Evolutionary conservation across 2,113 vertebrate genomes (phyloP), one percentile per base, ranked within the genome.

Genomic region (Campylomormyrus tamandua): DNA sequence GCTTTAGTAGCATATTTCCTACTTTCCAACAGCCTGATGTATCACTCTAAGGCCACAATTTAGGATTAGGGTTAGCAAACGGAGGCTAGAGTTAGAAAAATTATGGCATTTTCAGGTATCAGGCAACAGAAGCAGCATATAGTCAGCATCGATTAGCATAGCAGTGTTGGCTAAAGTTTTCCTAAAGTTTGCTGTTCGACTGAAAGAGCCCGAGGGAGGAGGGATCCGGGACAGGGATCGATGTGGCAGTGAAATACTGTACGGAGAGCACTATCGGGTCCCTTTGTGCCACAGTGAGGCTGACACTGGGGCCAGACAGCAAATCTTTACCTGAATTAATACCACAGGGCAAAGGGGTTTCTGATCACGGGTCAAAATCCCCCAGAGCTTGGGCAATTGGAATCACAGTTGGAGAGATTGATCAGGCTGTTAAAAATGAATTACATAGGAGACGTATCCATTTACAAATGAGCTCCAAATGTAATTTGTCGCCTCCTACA

Each of bases 251-350:
- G 88, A 90, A 93, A 92, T 91, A 92, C 92, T 91, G 90, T 91
- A 90, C 89, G 89, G 87, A 91, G 90, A 92, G 89, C 80, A 89
- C 90, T 91, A 91, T 91, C 49, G 89, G 91, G 85, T 45, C 62
- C 52, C 66, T 87, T 49, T 87, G 77, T 86, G 83, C 80, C 53
- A 24, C n/a, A 27, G 27, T 13, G 27, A 45, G 27, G 35, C 31
- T 83, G 31, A 80, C 53, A 77, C 42, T 15, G 24, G 2, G 19
- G 62, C 42, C 87, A 88, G 92, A 91, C 92, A 91, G 90, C 77
- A 91, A 93, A 92, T 93, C 91, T 83, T 91, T 93, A 66, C 88
- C 90, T 92, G 90, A 92, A 92, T 93, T 92, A 91, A 93, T 93
- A 91, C 91, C 91, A 88, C 62, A 62, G 89, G 70, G 86, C 89